Evolutionary conservation across 2,113 vertebrate species (phyloP).

Genomic region (Formicarius rufipectus): DNA sequence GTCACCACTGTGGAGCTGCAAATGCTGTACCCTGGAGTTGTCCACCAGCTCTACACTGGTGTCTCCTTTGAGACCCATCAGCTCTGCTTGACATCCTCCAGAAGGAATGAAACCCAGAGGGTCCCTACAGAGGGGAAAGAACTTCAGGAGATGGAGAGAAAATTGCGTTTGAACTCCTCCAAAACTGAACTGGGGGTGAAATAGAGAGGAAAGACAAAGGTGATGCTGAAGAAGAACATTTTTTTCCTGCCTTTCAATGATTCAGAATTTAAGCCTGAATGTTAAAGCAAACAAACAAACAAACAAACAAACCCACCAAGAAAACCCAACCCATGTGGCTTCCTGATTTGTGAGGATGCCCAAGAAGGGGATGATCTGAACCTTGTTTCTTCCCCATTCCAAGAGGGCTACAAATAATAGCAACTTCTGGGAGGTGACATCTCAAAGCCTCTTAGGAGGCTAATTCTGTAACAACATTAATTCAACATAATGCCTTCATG

Average conservation of each 20-base stretch:
- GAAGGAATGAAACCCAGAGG: background rate
- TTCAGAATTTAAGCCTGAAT: background rate
- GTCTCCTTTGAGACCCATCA: background rate
- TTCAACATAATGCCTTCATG: conserved; percentile 46
- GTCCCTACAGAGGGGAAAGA: background rate
- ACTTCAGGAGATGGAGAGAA: background rate
- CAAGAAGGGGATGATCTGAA: background rate
- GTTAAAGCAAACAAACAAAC: no score
- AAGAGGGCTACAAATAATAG: background rate
- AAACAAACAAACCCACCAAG: no score
- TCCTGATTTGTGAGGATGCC: background rate
- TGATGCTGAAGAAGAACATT: background rate
- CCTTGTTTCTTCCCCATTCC: background rate
- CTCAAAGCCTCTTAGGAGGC: conserved; percentile 61
- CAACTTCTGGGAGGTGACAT: conserved; percentile 23
- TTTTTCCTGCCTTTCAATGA: background rate
- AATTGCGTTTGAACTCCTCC: background rate
- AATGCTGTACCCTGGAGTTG: background rate
- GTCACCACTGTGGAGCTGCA: background rate
- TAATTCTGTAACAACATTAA: conserved; percentile 56
- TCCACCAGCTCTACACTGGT: background rate
- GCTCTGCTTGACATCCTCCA: background rate
- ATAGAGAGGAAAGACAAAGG: background rate
- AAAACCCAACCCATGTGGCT: background rate
- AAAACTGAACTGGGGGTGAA: background rate